Evolutionary conservation across 2,888 invertebrate genomes (phyloP).

Genomic region (Drosophila nigricruria): DNA sequence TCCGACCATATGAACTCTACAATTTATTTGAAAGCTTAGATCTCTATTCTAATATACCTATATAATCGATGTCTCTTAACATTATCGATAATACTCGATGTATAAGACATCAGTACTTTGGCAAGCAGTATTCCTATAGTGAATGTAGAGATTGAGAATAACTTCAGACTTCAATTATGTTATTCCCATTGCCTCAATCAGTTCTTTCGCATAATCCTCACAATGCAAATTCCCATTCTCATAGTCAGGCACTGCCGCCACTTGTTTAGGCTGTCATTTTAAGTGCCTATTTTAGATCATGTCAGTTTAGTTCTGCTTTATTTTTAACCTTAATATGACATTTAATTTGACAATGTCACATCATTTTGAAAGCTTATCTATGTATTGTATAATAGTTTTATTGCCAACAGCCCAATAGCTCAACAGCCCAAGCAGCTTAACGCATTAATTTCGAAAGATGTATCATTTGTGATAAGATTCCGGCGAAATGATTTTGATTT

Average conservation of each 20-base stretch:
- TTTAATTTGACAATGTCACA: not conserved
- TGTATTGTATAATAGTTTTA: not conserved
- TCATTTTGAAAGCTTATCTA: not conserved
- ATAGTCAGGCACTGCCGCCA: not conserved
- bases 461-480: conserved; percentile 4
- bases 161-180: too few species aligned
- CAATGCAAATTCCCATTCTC: not conserved
- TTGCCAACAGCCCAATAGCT: not conserved
- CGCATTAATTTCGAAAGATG: conserved; percentile 1
- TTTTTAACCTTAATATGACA: not conserved
- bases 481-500: conserved; percentile 6
- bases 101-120: too few species aligned
- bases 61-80: too few species aligned
- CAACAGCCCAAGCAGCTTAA: not conserved
- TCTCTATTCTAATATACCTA: too few species aligned
- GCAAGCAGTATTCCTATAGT: too few species aligned
- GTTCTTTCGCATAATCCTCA: not conserved
- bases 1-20: not conserved
- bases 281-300: not conserved
- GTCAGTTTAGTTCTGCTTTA: not conserved
- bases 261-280: not conserved
- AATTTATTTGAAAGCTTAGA: too few species aligned
- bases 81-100: too few species aligned
- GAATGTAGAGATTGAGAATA: too few species aligned
- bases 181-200: not conserved